These are phyloP conservation scores for Hippasteria phrygiana DNA, from an alignment of 53 echinoderm and acorn worm genomes.

Conservation along the genomic window DNA sequence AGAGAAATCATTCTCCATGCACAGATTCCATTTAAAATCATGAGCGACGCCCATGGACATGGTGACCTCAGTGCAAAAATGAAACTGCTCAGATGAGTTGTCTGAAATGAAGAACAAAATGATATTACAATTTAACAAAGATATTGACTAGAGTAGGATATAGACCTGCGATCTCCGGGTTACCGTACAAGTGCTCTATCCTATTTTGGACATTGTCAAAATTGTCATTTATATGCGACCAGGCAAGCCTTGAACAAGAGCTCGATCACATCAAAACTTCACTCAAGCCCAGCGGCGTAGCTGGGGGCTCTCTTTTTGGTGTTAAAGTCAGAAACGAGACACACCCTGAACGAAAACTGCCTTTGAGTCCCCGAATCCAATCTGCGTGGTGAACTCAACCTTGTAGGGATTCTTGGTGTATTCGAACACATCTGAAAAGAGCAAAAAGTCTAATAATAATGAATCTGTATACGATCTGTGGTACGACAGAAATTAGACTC, in stretches of 20 bases:
- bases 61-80: neutral
- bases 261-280: no score
- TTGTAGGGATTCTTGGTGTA: neutral
- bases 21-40: neutral
- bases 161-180: no score
- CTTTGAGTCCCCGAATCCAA: neutral
- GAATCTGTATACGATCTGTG: no score
- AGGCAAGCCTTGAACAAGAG: no score
- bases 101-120: neutral
- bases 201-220: no score
- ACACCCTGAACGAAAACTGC: neutral
- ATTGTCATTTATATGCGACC: no score
- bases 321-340: neutral
- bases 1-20: constrained; percentile 3
- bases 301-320: neutral
- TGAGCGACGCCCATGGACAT: neutral
- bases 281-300: no score
- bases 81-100: neutral
- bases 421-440: neutral
- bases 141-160: no score
- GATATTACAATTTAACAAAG: no score
- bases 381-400: neutral
- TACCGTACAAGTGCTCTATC: no score
- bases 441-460: neutral
- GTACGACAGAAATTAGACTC: no score